phyloP scores from a whole-genome alignment of 2,888 invertebrate genomes.

The Siphonodentalium dalli region DNA sequence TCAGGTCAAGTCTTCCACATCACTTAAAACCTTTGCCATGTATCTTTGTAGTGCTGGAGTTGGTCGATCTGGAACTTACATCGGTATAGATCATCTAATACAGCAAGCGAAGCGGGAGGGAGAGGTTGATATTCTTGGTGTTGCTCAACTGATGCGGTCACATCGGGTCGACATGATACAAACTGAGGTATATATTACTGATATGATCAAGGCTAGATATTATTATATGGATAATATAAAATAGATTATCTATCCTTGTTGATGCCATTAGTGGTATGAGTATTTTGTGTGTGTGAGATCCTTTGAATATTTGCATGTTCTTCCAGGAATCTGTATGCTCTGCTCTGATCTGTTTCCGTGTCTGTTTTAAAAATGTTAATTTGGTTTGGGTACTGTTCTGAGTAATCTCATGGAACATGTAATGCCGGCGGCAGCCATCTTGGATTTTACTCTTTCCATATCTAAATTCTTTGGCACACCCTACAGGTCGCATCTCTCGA shows the following conservation, averaged over 20 bases:
- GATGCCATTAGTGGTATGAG: background rate
- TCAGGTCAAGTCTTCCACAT: too few species aligned
- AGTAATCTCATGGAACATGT: too few species aligned
- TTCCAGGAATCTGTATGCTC: background rate
- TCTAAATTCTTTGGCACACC: too few species aligned
- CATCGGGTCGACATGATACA: conserved; percentile 65
- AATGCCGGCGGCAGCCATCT: too few species aligned
- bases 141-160: conserved; percentile 58
- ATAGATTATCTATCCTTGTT: background rate
- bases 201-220: background rate
- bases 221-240: background rate
- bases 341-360: background rate
- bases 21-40: background rate
- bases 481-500: too few species aligned
- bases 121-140: conserved; percentile 54
- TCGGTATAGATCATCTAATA: conserved; percentile 59
- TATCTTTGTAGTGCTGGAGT: conserved; percentile 59
- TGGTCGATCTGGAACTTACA: conserved; percentile 62
- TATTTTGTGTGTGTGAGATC: background rate
- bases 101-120: conserved; percentile 58
- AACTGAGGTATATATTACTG: conserved; percentile 46
- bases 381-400: too few species aligned
- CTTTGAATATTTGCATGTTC: background rate
- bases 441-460: too few species aligned
- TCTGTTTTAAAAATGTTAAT: background rate